These are phyloP conservation scores for Lampris megalopsis DNA, from an alignment of 2,113 vertebrate genomes.

Conservation along the genomic window DNA sequence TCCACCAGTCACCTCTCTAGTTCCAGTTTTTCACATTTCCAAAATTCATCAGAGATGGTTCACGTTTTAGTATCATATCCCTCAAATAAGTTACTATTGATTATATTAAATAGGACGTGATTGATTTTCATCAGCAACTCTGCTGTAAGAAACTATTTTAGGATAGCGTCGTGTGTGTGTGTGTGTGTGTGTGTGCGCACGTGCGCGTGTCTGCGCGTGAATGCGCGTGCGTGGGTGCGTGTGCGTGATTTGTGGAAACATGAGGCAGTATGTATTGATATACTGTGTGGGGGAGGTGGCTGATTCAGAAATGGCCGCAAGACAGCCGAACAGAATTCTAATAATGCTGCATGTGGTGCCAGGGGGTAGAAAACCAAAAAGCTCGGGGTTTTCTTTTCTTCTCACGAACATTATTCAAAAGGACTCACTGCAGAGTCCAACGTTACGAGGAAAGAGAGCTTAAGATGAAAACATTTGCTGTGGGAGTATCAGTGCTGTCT, in stretches of 20 bases:
- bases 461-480: slow-evolving; percentile 11
- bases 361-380: slow-evolving; percentile 49
- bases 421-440: slow-evolving; percentile 17
- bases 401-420: slow-evolving; percentile 43
- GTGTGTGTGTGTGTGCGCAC: slow-evolving; percentile 12
- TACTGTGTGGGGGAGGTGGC: slow-evolving; percentile 44
- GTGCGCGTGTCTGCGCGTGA: slow-evolving; percentile 9
- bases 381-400: slow-evolving; percentile 38
- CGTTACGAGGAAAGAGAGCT: slow-evolving; percentile 3
- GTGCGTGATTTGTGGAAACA: neutral
- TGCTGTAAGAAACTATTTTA: slow-evolving; percentile 1
- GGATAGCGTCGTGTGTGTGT: slow-evolving; percentile 28
- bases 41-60: slow-evolving; percentile 41
- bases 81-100: no score
- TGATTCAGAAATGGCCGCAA: slow-evolving; percentile 59
- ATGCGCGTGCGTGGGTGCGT: neutral
- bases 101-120: no score
- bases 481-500: slow-evolving; percentile 41
- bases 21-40: slow-evolving; percentile 14
- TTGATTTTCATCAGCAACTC: no score
- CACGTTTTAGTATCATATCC: no score
- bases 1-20: slow-evolving; percentile 29
- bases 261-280: slow-evolving; percentile 45
- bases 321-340: slow-evolving; percentile 67
- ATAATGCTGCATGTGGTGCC: slow-evolving; percentile 70